phyloP scores from a whole-genome alignment of 1,140 invertebrate species.

The Ectropis grisescens region DNA sequence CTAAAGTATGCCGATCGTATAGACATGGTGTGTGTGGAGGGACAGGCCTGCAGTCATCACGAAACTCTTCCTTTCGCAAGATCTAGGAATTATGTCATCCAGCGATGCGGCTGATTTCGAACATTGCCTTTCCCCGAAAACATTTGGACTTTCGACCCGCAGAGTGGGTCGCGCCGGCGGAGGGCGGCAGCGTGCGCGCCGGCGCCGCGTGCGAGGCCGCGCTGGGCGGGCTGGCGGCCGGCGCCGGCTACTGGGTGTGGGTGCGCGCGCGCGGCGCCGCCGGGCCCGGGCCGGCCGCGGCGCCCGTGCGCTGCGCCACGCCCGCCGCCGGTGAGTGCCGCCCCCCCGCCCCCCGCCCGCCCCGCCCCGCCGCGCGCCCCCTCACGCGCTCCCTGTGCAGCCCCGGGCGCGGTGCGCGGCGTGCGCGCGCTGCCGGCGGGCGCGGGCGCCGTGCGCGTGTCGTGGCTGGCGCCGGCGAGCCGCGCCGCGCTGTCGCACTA shows the following conservation, averaged over 20 bases:
- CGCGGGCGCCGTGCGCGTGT: conserved; percentile 77
- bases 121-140: too few relatives aligned
- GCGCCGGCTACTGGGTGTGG: conserved; percentile 86
- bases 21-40: too few relatives aligned
- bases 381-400: conserved; percentile 59
- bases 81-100: too few relatives aligned
- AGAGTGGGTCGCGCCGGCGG: conserved; percentile 41
- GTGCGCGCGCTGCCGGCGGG: conserved; percentile 80
- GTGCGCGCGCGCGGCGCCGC: conserved; percentile 84
- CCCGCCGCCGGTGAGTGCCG: conserved; percentile 80
- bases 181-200: conserved; percentile 50
- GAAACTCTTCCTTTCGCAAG: too few relatives aligned
- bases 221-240: conserved; percentile 78
- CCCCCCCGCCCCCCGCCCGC: too few relatives aligned
- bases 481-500: conserved; percentile 78
- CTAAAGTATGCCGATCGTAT: too few relatives aligned
- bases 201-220: conserved; percentile 72
- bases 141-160: too few relatives aligned
- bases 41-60: too few relatives aligned
- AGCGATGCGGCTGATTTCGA: too few relatives aligned
- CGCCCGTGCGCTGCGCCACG: conserved; percentile 82
- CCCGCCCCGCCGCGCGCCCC: too few relatives aligned
- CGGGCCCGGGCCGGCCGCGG: conserved; percentile 83
- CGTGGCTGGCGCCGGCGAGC: conserved; percentile 72
- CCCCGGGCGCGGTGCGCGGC: conserved; percentile 76